Percentiles rank a stretch among this genome's conserved stretches.
Evolutionary conservation across 2,888 invertebrate genomes (phyloP).

Genomic region (Geotrupes spiniger): DNA sequence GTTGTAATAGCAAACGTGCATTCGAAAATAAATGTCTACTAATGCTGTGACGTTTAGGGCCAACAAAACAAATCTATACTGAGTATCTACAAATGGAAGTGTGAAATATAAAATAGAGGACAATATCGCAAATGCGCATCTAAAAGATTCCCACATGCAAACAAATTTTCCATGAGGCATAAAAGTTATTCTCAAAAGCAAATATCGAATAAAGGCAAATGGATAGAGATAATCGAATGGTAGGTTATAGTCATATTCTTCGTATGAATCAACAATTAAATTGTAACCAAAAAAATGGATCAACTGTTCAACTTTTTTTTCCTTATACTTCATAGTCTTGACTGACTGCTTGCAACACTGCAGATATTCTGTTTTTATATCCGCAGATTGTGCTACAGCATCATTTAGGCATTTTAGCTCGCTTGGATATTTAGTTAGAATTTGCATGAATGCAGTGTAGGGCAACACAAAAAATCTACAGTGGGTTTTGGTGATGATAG

Average conservation of each 20-base stretch:
- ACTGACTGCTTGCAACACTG: too few species aligned
- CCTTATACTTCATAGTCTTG: too few species aligned
- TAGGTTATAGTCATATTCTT: slow-evolving; percentile 28
- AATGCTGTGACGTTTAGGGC: slow-evolving; percentile 22
- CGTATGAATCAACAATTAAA: slow-evolving; percentile 17
- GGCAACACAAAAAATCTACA: neutral
- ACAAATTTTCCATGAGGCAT: slow-evolving; percentile 26
- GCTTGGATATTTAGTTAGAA: neutral
- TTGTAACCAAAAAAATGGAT: too few species aligned
- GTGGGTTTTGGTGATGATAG: neutral
- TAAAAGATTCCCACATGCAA: slow-evolving; percentile 23
- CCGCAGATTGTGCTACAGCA: neutral
- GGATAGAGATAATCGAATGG: slow-evolving; percentile 26
- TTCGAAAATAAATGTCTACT: slow-evolving; percentile 27
- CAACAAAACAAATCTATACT: neutral
- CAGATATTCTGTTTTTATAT: neutral
- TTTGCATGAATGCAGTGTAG: neutral
- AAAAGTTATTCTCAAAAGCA: slow-evolving; percentile 24
- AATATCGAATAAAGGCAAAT: slow-evolving; percentile 19
- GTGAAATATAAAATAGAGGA: slow-evolving; percentile 15
- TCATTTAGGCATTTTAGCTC: neutral
- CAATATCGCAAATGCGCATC: slow-evolving; percentile 22
- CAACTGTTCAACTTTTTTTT: too few species aligned
- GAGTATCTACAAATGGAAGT: neutral
- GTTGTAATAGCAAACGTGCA: slow-evolving; percentile 29